Conservation (phyloP, 2,888 invertebrate genomes). For the Argyresthia goedartella region DNA sequence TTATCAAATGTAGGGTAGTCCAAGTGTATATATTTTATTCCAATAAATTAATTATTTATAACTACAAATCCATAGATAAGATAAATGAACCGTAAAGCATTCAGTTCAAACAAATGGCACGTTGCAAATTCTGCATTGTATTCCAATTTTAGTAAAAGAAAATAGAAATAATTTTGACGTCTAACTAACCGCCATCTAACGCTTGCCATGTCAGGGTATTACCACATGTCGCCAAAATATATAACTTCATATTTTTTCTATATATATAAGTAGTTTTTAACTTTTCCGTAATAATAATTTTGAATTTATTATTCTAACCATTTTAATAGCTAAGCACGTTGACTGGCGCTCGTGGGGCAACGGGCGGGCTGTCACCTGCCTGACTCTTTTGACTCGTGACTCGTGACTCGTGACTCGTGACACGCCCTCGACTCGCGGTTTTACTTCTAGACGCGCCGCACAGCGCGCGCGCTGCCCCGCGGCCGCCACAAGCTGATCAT, state of each 20-base stretch:
- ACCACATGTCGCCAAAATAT: slow-evolving; percentile 74
- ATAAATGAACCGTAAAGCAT: slow-evolving; percentile 36
- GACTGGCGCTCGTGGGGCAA: slow-evolving; percentile 5
- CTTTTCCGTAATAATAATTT: slow-evolving; percentile 67
- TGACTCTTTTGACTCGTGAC: too few species aligned
- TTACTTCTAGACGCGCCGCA: slow-evolving; percentile 21
- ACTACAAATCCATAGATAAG: slow-evolving; percentile 30
- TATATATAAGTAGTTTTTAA: slow-evolving; percentile 67
- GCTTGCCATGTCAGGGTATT: slow-evolving; percentile 84
- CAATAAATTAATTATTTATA: slow-evolving; percentile 34
- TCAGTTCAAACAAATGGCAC: slow-evolving; percentile 65
- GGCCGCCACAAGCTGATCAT: slow-evolving; percentile 34
- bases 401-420: too few species aligned
- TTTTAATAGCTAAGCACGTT: slow-evolving; percentile 62
- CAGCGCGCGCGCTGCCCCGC: slow-evolving; percentile 16
- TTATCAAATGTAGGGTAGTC: slow-evolving; percentile 4
- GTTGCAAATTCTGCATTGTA: slow-evolving; percentile 60
- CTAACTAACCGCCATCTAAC: slow-evolving; percentile 59
- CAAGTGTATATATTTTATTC: slow-evolving; percentile 12
- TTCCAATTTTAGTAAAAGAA: slow-evolving; percentile 36
- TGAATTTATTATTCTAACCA: slow-evolving; percentile 66
- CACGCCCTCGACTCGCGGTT: too few species aligned
- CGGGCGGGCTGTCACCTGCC: too few species aligned
- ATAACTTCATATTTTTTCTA: slow-evolving; percentile 65
- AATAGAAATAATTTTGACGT: slow-evolving; percentile 60